phyloP scores from a whole-genome alignment of 2,113 vertebrate genomes.

The Globicephala melas region DNA sequence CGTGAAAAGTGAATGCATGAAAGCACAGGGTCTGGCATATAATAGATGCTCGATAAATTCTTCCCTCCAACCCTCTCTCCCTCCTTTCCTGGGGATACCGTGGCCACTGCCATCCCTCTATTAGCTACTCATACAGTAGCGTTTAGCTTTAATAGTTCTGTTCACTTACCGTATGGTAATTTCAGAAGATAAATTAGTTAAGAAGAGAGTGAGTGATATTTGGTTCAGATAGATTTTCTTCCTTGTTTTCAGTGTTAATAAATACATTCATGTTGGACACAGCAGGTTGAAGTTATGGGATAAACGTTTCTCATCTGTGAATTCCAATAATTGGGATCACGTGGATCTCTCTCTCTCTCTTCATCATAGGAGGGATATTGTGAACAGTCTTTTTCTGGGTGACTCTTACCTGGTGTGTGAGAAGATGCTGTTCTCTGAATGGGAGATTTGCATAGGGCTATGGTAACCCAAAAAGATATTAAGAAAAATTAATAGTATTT shows the following conservation, averaged over 20 bases:
- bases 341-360: background rate
- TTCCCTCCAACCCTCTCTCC: background rate
- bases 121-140: background rate
- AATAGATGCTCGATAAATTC: background rate
- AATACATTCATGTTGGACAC: background rate
- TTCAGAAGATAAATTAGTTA: background rate
- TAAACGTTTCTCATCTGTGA: background rate
- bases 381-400: background rate
- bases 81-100: background rate
- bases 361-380: background rate
- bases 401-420: background rate
- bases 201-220: background rate
- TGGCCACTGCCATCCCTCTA: background rate
- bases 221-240: background rate
- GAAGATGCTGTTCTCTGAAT: background rate
- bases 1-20: background rate
- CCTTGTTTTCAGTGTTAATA: background rate
- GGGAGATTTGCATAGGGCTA: background rate
- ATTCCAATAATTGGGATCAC: background rate
- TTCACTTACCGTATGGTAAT: background rate
- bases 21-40: no score
- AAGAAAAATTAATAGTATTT: background rate
- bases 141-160: background rate
- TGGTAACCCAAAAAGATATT: background rate
- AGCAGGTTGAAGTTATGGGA: background rate